Percentiles rank a stretch among this genome's conserved stretches.
Conservation (phyloP, 2,113 vertebrate species). For the Serilophus lunatus region DNA sequence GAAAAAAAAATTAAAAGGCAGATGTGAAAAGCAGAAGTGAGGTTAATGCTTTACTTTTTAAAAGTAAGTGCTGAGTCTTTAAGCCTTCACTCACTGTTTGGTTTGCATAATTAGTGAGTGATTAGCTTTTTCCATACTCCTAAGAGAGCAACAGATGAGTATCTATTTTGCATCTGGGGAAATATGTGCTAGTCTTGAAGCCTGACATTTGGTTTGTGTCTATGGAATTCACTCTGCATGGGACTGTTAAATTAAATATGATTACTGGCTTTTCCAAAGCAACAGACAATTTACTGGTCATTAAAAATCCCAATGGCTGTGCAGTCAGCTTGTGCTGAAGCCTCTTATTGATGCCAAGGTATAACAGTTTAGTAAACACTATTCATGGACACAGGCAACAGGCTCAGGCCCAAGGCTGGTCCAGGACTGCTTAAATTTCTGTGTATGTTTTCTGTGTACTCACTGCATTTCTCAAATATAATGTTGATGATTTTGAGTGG, state of each 20-base stretch:
- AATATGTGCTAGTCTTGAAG: background rate
- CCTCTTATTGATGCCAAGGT: background rate
- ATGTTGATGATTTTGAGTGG: background rate
- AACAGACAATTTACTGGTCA: conserved; percentile 28
- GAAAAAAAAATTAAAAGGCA: background rate
- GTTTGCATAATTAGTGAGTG: conserved; percentile 37
- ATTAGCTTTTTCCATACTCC: conserved; percentile 40
- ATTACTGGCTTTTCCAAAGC: conserved; percentile 42
- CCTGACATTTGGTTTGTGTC: conserved; percentile 34
- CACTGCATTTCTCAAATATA: background rate
- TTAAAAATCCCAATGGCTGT: conserved; percentile 3
- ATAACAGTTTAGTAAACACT: background rate
- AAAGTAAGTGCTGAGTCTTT: conserved; percentile 7
- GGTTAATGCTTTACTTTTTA: conserved; percentile 23
- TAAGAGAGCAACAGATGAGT: background rate
- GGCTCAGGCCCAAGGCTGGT: background rate
- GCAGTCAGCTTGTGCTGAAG: background rate
- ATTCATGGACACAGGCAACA: background rate
- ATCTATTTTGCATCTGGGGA: conserved; percentile 19
- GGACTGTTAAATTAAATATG: conserved; percentile 42
- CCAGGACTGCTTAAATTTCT: background rate
- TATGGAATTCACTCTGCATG: conserved; percentile 29
- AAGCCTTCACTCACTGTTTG: background rate
- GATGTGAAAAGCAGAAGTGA: background rate
- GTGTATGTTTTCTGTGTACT: background rate